Percentiles rank a stretch among this genome's conserved stretches.
phyloP scores from a whole-genome alignment of 2,113 vertebrate species.

The Silurus meridionalis region DNA sequence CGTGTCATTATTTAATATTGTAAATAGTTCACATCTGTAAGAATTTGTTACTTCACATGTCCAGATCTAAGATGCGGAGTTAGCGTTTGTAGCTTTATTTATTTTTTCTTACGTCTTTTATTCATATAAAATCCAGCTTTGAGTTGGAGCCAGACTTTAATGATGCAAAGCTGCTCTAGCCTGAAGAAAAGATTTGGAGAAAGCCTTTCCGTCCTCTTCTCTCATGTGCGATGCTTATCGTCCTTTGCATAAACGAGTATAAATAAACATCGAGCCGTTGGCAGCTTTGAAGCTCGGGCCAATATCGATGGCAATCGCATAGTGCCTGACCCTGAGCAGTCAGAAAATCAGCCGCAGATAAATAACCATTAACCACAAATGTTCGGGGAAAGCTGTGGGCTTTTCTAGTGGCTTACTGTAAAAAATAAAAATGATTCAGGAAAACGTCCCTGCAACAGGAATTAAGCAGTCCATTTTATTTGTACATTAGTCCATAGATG shows the following conservation, averaged over 20 bases:
- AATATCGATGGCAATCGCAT: constrained; percentile 40
- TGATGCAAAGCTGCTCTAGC: background rate
- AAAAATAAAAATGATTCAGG: background rate
- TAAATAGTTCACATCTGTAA: background rate
- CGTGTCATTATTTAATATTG: background rate
- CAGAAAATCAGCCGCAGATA: constrained; percentile 46
- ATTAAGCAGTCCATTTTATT: background rate
- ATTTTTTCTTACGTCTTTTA: too few relatives aligned
- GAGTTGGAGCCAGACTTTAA: background rate
- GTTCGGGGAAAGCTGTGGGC: background rate
- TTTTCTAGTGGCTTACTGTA: constrained; percentile 8
- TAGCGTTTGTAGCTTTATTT: background rate
- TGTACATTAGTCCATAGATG: background rate
- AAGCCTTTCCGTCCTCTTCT: constrained; percentile 19
- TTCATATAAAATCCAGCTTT: background rate
- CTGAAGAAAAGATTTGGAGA: constrained; percentile 15
- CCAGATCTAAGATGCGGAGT: background rate
- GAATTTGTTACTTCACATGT: background rate
- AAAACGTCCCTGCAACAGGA: background rate
- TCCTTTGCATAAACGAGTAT: constrained; percentile 35
- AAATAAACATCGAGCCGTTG: constrained; percentile 48
- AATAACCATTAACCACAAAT: constrained; percentile 50
- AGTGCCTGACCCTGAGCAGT: constrained; percentile 46
- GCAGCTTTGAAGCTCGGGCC: constrained; percentile 47
- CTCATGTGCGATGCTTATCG: constrained; percentile 46